Percentiles rank a stretch among this genome's conserved stretches.
phyloP scores from a whole-genome alignment of 2,113 vertebrate genomes.

The Chaetura pelagica region DNA sequence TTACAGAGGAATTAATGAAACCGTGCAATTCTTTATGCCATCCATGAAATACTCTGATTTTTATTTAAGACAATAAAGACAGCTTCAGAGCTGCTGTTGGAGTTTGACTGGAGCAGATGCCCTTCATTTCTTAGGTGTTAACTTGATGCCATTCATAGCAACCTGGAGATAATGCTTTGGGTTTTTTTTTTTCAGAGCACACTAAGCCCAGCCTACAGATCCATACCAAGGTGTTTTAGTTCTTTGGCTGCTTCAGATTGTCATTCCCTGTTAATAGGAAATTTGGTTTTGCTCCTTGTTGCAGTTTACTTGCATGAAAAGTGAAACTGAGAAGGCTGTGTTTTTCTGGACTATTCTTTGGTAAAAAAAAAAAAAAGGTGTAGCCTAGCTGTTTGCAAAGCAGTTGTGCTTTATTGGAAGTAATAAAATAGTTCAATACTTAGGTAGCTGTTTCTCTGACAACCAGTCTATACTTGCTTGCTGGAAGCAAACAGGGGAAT shows the following conservation, averaged over 20 bases:
- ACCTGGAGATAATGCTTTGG: fast-evolving
- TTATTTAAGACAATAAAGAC: not conserved
- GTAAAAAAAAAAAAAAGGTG: not conserved
- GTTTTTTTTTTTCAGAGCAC: not conserved
- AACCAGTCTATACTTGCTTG: not conserved
- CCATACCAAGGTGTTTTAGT: not conserved
- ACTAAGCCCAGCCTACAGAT: not conserved
- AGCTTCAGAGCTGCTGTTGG: not conserved
- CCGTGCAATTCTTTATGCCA: not conserved
- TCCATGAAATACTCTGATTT: not conserved
- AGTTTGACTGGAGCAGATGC: not conserved
- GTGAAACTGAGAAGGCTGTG: not conserved
- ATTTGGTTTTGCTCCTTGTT: not conserved
- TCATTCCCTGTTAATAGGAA: not conserved
- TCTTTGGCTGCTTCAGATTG: not conserved
- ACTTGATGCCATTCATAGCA: not conserved
- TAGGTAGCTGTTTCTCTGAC: not conserved
- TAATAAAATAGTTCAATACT: not conserved
- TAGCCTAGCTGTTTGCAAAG: conserved; percentile 19
- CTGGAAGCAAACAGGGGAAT: not conserved
- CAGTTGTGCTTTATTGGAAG: conserved; percentile 26
- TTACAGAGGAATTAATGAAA: not conserved
- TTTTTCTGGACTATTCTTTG: not conserved
- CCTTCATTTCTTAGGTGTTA: not conserved
- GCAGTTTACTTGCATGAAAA: not conserved